Conservation (phyloP, 2,888 invertebrate genomes). For the Rambutsinella grinnellia region DNA sequence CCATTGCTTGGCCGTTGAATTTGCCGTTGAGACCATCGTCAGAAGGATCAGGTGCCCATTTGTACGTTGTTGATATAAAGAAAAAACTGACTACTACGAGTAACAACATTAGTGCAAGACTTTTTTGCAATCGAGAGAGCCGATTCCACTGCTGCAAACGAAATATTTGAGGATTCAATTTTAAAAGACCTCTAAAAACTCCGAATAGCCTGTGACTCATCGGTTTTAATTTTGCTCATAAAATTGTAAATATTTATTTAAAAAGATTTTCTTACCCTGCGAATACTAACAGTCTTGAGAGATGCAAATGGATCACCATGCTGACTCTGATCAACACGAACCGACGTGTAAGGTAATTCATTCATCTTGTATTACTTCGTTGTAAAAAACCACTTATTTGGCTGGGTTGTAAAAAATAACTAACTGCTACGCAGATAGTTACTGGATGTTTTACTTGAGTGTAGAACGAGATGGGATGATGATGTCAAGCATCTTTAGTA, state of each 20-base stretch:
- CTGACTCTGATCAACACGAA: constrained; percentile 51
- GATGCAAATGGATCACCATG: constrained; percentile 12
- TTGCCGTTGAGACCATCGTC: constrained; percentile 21
- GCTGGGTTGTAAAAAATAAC: too few species aligned
- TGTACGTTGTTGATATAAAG: constrained; percentile 35
- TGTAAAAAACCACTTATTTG: too few species aligned
- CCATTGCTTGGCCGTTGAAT: constrained; percentile 16
- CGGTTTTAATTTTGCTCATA: too few species aligned
- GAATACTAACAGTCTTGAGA: constrained; percentile 38
- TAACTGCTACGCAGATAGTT: too few species aligned
- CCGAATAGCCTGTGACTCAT: too few species aligned
- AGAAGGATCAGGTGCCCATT: constrained; percentile 34
- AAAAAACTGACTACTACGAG: constrained; percentile 75
- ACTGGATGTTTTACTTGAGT: too few species aligned
- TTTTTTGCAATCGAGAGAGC: constrained; percentile 85
- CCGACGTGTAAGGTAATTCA: constrained; percentile 57
- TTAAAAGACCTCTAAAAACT: too few species aligned
- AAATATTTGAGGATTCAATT: neutral
- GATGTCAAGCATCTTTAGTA: too few species aligned
- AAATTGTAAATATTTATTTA: neutral
- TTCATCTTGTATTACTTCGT: too few species aligned
- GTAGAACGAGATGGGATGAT: too few species aligned
- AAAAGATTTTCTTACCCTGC: constrained; percentile 53
- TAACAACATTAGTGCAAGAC: constrained; percentile 78
- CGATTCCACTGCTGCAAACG: constrained; percentile 86